These are phyloP conservation scores for Momotus momota DNA, from an alignment of 2,797 vertebrate genomes.

Conservation along the genomic window DNA sequence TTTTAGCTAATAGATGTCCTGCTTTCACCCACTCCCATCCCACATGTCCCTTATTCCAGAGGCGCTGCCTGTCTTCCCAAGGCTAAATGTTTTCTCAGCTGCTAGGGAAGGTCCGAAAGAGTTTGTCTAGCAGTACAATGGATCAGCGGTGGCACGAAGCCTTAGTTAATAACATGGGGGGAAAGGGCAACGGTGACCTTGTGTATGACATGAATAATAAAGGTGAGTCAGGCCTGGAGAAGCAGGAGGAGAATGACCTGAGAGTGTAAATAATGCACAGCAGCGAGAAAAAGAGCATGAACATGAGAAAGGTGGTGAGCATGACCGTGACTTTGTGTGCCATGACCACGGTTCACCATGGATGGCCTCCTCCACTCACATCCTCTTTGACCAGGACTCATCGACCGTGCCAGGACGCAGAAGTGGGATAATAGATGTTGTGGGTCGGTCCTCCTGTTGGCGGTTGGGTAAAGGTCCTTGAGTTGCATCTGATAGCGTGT, in stretches of 20 bases:
- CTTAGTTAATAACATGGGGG: background rate
- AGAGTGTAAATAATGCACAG: background rate
- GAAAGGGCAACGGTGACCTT: background rate
- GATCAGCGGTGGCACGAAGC: background rate
- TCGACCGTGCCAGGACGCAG: background rate
- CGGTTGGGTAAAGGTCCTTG: background rate
- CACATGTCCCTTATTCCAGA: background rate
- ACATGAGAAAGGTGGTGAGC: background rate
- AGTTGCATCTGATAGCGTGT: background rate
- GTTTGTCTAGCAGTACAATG: background rate
- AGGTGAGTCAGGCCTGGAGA: background rate
- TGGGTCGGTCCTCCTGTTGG: background rate
- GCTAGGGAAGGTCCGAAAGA: background rate
- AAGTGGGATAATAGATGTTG: background rate
- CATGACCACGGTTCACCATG: background rate
- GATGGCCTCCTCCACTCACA: fast-evolving
- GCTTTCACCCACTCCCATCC: background rate
- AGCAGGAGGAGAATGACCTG: background rate
- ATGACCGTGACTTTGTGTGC: background rate
- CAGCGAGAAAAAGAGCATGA: background rate
- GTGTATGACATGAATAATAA: background rate
- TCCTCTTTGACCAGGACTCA: background rate
- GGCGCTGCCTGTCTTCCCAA: background rate
- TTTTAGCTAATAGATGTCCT: background rate
- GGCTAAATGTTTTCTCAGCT: background rate